Conservation (phyloP, 2,888 invertebrate genomes). For the Agrenia bidenticulata region DNA sequence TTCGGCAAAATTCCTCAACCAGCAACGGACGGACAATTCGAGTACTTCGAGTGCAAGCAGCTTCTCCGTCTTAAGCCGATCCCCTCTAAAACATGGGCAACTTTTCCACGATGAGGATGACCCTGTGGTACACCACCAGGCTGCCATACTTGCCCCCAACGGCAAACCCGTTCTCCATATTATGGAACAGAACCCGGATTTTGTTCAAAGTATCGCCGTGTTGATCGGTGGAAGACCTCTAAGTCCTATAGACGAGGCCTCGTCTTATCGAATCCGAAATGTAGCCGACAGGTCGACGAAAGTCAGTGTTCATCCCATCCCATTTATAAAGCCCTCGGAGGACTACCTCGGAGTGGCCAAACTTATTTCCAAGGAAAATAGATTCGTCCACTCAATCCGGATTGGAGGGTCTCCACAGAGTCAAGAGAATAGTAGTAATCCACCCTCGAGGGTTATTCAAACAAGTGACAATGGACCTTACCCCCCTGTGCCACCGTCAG, state of each 20-base stretch:
- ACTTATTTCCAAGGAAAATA: slow-evolving; percentile 46
- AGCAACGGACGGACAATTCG: neutral
- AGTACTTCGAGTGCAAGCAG: slow-evolving; percentile 6
- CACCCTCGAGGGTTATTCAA: neutral
- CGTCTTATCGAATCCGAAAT: neutral
- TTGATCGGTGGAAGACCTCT: slow-evolving; percentile 44
- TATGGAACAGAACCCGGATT: slow-evolving; percentile 50
- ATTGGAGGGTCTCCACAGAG: slow-evolving; percentile 37
- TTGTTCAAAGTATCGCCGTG: slow-evolving; percentile 50
- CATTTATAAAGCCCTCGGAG: slow-evolving; percentile 22
- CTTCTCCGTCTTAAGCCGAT: slow-evolving; percentile 9
- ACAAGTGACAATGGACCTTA: too few species aligned
- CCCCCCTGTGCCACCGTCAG: neutral
- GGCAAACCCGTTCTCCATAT: slow-evolving; percentile 50
- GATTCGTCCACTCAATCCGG: slow-evolving; percentile 49
- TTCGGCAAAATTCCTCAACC: neutral
- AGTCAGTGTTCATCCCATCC: slow-evolving; percentile 37
- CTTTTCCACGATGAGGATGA: slow-evolving; percentile 48
- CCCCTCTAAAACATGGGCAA: slow-evolving; percentile 29
- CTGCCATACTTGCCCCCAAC: slow-evolving; percentile 42
- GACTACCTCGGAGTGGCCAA: slow-evolving; percentile 46
- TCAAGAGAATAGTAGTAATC: neutral
- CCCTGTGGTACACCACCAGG: slow-evolving; percentile 49
- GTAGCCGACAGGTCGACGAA: neutral
- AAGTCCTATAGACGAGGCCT: slow-evolving; percentile 44